Percentiles rank a stretch among this genome's conserved stretches.
phyloP scores from a whole-genome alignment of 2,797 vertebrate genomes.

The Eurystomus glaucurus region DNA sequence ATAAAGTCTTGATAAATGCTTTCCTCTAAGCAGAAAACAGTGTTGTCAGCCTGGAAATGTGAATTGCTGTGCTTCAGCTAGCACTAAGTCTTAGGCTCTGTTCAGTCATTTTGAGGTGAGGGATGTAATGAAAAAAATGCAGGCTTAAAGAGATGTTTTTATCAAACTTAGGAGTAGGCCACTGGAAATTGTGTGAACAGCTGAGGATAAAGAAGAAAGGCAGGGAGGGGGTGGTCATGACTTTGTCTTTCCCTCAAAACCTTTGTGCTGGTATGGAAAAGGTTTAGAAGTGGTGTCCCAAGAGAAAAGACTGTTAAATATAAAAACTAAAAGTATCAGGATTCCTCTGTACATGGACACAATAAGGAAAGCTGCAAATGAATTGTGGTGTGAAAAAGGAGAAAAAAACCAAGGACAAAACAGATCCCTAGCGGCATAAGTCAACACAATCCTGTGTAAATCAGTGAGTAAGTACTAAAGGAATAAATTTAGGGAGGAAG shows the following conservation, averaged over 20 bases:
- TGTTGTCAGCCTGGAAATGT: background rate
- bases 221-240: background rate
- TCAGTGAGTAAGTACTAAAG: background rate
- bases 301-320: background rate
- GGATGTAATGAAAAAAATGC: background rate
- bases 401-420: background rate
- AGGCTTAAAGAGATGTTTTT: background rate
- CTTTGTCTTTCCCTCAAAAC: background rate
- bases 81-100: background rate
- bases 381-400: background rate
- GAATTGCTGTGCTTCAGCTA: background rate
- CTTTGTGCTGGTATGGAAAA: background rate
- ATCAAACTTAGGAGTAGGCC: background rate
- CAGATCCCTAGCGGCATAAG: background rate
- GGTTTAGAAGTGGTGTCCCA: background rate
- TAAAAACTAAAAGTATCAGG: background rate
- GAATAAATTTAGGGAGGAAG: background rate
- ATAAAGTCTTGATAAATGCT: slow-evolving; percentile 29
- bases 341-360: background rate
- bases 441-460: background rate
- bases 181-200: background rate
- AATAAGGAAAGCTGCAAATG: background rate
- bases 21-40: slow-evolving; percentile 20
- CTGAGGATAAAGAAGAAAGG: background rate
- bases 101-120: background rate